These are phyloP conservation scores for Channallabes apus DNA, from an alignment of 2,797 vertebrate species.

Conservation along the genomic window DNA sequence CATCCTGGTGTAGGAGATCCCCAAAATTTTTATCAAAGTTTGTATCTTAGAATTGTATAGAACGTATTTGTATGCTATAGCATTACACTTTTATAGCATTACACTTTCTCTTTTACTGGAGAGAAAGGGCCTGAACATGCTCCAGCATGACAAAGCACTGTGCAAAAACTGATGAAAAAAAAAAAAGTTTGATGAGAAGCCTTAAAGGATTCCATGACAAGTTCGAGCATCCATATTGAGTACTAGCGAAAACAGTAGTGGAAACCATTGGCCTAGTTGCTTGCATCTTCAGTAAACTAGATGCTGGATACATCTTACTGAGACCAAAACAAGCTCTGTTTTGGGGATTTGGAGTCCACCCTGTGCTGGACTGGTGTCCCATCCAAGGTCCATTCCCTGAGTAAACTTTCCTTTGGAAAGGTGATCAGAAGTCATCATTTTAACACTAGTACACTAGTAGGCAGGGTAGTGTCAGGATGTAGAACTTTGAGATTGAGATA, in stretches of 20 bases:
- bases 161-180: background rate
- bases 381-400: background rate
- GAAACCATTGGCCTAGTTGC: background rate
- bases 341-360: background rate
- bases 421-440: too few species aligned
- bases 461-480: too few species aligned
- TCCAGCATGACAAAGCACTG: background rate
- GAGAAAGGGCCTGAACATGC: background rate
- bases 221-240: background rate
- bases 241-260: background rate
- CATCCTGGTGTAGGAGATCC: background rate
- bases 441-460: too few species aligned
- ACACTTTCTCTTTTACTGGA: background rate
- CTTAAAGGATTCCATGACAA: background rate
- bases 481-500: too few species aligned
- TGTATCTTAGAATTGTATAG: background rate
- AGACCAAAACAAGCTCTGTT: background rate
- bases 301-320: background rate
- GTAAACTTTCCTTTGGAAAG: background rate
- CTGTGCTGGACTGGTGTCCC: background rate
- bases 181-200: too few species aligned
- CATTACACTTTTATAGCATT: background rate
- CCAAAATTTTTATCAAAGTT: background rate
- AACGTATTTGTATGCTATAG: background rate
- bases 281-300: background rate